Base-by-base conservation (phyloP, 2,888 invertebrate genomes). In the Noctua janthina region DNA sequence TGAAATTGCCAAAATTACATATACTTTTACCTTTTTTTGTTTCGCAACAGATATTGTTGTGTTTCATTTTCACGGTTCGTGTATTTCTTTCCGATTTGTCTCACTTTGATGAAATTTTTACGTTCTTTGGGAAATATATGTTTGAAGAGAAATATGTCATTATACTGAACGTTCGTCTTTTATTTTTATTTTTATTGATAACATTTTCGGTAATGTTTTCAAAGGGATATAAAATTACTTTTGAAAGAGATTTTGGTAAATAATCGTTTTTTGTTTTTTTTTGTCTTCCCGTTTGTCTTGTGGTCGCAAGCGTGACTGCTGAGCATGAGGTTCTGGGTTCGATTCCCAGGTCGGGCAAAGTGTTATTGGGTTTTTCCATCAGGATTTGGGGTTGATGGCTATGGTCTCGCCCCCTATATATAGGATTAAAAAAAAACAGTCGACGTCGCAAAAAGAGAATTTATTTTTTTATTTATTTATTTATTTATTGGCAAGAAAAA, bases 1-100 rank as follows among this genome's bases (percentile, higher is more conserved):
- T 81, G 75, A 80, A 87, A 85, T 85, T 85, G 83, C 74, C 79
- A 76, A 87, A 87, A 87, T 87, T 78, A 88, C 77, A 83, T 81
- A 77, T 64, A 80, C 74, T 73, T 67, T 71, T 20, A 20, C 39
- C 35, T 62, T 59, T 59, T 86, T 76, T 72, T 85, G 75, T 85
- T 66, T 75, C 64, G 20, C 10, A 43, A 70, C 11, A 76, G 77
- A 87, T 80, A 81, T 78, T 82, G 69, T 81, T 84, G 64, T 81
- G 59, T 81, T 78, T 64, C 87, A 64, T 80, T 74, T 84, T 76
- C 70, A 71, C 56, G 66, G 39, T 74, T 67, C 54, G 62, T 69
- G 73, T 82, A 23, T 72, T 77, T 35, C 56, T 83, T 78, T 76
- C 75, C 70, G 79, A 64, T 76, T 75, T 29, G 70, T 51, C 71